Evolutionary conservation across 2,888 invertebrate genomes (phyloP).

Genomic region (Cylloceria caligata): DNA sequence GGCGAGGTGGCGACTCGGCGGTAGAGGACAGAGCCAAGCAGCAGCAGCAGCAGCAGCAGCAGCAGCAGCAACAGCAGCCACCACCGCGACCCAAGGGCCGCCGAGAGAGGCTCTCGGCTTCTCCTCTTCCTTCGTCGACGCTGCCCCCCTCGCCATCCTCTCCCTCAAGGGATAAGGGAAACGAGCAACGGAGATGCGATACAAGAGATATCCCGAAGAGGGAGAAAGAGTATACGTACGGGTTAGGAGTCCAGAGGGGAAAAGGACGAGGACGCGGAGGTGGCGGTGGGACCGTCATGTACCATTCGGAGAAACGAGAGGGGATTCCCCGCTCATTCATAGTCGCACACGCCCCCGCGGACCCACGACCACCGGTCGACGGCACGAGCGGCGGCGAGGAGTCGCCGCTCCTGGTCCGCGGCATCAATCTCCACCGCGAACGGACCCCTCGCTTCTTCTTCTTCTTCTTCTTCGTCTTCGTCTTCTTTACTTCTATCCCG

Average conservation of each 20-base stretch:
- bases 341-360: conserved; percentile 71
- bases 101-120: conserved; percentile 34
- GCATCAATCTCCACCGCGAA: conserved; percentile 48
- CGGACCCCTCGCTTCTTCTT: conserved; percentile 48
- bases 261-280: conserved; percentile 34
- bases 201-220: conserved; percentile 30
- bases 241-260: conserved; percentile 39
- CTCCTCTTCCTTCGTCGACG: conserved; percentile 18
- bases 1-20: conserved; percentile 71
- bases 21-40: conserved; percentile 28
- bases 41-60: too few species aligned
- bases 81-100: conserved; percentile 37
- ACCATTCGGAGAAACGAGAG: conserved; percentile 68
- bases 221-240: conserved; percentile 31
- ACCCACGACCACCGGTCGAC: conserved; percentile 15
- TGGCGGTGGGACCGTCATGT: conserved; percentile 46
- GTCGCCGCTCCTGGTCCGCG: conserved; percentile 14
- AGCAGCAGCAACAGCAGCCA: conserved; percentile 26
- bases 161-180: background rate
- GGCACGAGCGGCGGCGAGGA: conserved; percentile 47
- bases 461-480: background rate
- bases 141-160: conserved; percentile 15
- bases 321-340: conserved; percentile 80
- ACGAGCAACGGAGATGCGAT: conserved; percentile 41
- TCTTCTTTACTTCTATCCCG: background rate